Evolutionary conservation across 2,888 invertebrate species (phyloP), one percentile per base, ranked within the genome.

Genomic region (Elmis aenea): DNA sequence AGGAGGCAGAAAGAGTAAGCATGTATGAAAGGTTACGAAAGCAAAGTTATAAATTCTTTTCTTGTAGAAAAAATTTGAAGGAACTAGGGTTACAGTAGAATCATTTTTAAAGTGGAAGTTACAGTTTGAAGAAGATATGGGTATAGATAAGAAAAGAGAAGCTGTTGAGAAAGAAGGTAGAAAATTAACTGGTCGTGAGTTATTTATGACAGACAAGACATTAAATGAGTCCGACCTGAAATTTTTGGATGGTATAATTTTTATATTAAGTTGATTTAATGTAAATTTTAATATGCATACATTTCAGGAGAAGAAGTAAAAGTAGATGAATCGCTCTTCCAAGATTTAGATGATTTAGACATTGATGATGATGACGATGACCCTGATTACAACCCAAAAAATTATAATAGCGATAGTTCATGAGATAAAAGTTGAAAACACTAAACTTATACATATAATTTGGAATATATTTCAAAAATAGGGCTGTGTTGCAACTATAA

Each of bases 211-310:
- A 35, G 97, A 99, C 66, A 87, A 85, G 45, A 88, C 94, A 1
- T 77, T 99, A 49, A 90, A 89, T 68, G 91, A 95, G 58, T 97
- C 97, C 3, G 99, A 99, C 73, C 81, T 99, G 39, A 88, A 92
- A 68, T 96, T 93, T 74, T 74, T 94, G 50, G 85, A 92, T 68
- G 89, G 88, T 77, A 64, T 50, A 11, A 23, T n/a, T 13, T 12
- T 12, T 18, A 16, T n/a, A 5, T 11, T 3, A 18, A 34, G 13
- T 8, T 2, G 5, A 18, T 18, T 26, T 26, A 13, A 28, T 18
- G 10, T 33, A 10, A 20, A 12, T 12, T 6, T 33, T 11, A 18
- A 16, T 36, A 16, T 32, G 38, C 42, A 45, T 45, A 33, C 42
- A 41, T 70, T 69, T 13, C 55, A 79, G 82, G 80, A 44, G 86